These are phyloP conservation scores for Oriolus oriolus DNA, from an alignment of 2,113 vertebrate species.

Conservation along the genomic window DNA sequence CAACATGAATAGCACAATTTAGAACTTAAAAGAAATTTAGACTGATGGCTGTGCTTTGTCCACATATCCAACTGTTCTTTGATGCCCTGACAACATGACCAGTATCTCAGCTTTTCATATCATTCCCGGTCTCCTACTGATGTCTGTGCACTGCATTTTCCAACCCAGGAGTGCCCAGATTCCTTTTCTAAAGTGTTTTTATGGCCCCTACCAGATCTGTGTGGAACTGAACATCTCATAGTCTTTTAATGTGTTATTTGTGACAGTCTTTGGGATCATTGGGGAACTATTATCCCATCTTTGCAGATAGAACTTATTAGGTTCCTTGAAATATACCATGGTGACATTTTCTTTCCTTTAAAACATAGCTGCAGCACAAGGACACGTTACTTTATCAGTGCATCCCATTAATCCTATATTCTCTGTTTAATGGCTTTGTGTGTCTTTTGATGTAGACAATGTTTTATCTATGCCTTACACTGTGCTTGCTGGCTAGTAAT, in stretches of 20 bases:
- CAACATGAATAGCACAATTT: neutral
- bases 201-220: neutral
- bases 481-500: neutral
- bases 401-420: neutral
- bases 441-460: neutral
- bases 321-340: neutral
- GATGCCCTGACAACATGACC: neutral
- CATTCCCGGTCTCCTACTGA: neutral
- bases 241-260: neutral
- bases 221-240: neutral
- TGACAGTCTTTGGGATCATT: neutral
- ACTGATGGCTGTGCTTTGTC: neutral
- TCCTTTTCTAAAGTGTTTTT: neutral
- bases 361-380: neutral
- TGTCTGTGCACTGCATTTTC: neutral
- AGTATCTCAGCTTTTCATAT: neutral
- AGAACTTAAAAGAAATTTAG: neutral
- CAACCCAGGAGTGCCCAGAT: neutral
- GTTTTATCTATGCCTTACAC: neutral
- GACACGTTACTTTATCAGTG: neutral
- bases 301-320: neutral
- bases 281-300: neutral
- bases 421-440: neutral
- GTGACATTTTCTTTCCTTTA: neutral
- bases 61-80: neutral